phyloP scores from a whole-genome alignment of 1,140 invertebrate genomes.

The Hyles vespertilio region DNA sequence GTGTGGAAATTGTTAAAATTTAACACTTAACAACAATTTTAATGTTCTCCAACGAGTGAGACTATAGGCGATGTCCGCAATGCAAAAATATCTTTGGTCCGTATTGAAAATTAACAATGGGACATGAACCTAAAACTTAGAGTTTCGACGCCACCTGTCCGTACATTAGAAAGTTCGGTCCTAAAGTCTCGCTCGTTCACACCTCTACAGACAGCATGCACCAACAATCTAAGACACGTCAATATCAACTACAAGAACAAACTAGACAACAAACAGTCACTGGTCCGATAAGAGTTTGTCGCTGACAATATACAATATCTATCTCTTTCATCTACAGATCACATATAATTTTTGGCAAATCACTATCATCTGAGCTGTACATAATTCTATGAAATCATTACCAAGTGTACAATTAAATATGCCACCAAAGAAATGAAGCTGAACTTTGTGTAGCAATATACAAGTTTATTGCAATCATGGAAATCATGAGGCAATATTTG shows the following conservation, averaged over 20 bases:
- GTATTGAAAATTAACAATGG: constrained; percentile 21
- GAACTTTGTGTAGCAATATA: no score
- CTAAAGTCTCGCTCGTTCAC: constrained; percentile 34
- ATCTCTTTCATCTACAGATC: constrained; percentile 55
- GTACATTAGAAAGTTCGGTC: constrained; percentile 7
- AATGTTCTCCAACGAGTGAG: constrained; percentile 19
- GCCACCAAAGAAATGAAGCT: no score
- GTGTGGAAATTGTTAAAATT: constrained; percentile 52
- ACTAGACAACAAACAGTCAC: constrained; percentile 65
- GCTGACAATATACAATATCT: constrained; percentile 37
- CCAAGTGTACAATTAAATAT: neutral
- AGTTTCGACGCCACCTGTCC: neutral
- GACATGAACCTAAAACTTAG: constrained; percentile 1
- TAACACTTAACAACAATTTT: constrained; percentile 56
- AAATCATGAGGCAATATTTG: no score
- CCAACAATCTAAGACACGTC: constrained; percentile 68
- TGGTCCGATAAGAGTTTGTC: constrained; percentile 61
- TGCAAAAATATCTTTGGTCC: constrained; percentile 29
- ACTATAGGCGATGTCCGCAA: constrained; percentile 18
- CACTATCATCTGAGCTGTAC: constrained; percentile 52
- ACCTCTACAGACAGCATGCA: constrained; percentile 53
- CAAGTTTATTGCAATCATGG: no score
- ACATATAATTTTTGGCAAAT: constrained; percentile 69
- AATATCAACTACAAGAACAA: constrained; percentile 60
- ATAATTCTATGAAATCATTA: constrained; percentile 14